A percentile compares a stretch with the other conserved stretches of the same genome.
Evolutionary conservation across 2,888 invertebrate genomes (phyloP).

Genomic region (Tetramorium bicarinatum): DNA sequence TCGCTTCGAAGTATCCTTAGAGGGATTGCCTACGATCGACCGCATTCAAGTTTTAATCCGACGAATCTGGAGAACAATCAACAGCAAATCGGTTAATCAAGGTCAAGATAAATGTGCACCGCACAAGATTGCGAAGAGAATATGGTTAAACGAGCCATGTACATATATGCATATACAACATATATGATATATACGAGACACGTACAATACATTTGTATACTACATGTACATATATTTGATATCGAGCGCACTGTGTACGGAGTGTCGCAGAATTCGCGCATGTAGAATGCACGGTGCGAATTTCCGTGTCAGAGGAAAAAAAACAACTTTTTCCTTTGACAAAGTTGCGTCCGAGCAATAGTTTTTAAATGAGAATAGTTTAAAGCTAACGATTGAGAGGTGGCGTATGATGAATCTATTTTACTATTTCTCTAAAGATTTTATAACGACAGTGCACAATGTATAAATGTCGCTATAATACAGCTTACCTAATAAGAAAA

Average conservation of each 20-base stretch:
- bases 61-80: slow-evolving; percentile 21
- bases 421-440: background rate
- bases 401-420: background rate
- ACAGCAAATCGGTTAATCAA: slow-evolving; percentile 29
- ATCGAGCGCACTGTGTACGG: slow-evolving; percentile 25
- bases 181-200: slow-evolving; percentile 37
- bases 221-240: slow-evolving; percentile 58
- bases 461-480: background rate
- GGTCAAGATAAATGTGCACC: slow-evolving; percentile 9
- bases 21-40: background rate
- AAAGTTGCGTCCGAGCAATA: background rate
- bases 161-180: slow-evolving; percentile 38
- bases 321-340: slow-evolving; percentile 13
- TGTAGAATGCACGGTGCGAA: background rate
- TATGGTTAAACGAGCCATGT: slow-evolving; percentile 36
- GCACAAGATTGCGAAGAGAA: slow-evolving; percentile 31
- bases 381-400: background rate
- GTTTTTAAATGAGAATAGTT: slow-evolving; percentile 9
- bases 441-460: background rate
- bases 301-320: background rate
- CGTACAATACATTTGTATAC: slow-evolving; percentile 54
- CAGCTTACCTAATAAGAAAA: background rate
- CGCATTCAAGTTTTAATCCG: slow-evolving; percentile 19
- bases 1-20: background rate
- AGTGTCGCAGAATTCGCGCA: background rate